A percentile compares a stretch with the other conserved stretches of the same genome.
phyloP scores from a whole-genome alignment of 2,113 vertebrate species.

The Anolis carolinensis region DNA sequence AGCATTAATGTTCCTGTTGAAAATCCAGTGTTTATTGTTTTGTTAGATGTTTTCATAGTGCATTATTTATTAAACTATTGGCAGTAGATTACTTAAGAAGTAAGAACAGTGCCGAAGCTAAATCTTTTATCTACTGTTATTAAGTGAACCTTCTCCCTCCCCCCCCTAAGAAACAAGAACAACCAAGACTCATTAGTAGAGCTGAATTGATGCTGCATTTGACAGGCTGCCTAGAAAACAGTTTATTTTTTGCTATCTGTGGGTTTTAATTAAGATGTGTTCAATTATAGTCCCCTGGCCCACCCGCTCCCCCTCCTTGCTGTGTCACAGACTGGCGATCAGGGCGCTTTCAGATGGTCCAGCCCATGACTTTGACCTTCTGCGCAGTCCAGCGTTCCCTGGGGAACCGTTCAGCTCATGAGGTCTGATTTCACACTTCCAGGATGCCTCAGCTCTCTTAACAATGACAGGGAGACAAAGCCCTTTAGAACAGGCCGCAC shows the following conservation, averaged over 20 bases:
- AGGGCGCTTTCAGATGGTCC: constrained; percentile 85
- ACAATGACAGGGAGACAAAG: constrained; percentile 95
- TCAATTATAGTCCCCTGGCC: constrained; percentile 75
- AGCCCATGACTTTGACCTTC: constrained; percentile 91
- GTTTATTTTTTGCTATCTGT: constrained; percentile 84
- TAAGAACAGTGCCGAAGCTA: constrained; percentile 53
- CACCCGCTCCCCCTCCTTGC: constrained; percentile 69
- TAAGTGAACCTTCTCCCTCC: constrained; percentile 63
- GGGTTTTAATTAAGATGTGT: constrained; percentile 91
- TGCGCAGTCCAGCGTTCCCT: constrained; percentile 84
- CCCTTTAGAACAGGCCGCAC: constrained; percentile 88
- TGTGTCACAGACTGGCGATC: constrained; percentile 85
- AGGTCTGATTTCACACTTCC: constrained; percentile 94
- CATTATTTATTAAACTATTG: constrained; percentile 41
- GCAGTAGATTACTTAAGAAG: constrained; percentile 67
- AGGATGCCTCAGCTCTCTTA: constrained; percentile 83
- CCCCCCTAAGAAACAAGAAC: constrained; percentile 70
- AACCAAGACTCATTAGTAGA: constrained; percentile 76
- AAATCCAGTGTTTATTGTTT: constrained; percentile 38
- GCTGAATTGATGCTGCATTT: constrained; percentile 72
- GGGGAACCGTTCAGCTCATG: constrained; percentile 90
- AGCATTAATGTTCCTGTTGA: constrained; percentile 34
- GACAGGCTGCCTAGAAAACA: constrained; percentile 78
- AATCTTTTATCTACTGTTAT: constrained; percentile 53
- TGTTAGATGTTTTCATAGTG: constrained; percentile 40